Percentiles rank a stretch among this genome's conserved stretches.
phyloP scores from a whole-genome alignment of 2,113 vertebrate genomes.

The Ammodytes dubius region DNA sequence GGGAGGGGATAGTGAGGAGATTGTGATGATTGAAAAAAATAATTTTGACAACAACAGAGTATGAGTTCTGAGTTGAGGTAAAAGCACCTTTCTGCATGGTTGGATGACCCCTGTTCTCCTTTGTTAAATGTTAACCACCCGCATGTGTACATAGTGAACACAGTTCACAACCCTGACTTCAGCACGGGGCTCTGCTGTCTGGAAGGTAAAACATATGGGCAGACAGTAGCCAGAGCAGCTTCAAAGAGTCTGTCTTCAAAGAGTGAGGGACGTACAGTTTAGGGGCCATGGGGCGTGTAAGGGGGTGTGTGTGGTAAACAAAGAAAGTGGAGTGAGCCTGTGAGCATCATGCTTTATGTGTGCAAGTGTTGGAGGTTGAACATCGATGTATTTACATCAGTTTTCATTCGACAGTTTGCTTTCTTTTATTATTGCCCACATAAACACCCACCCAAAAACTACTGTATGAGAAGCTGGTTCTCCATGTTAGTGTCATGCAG shows the following conservation, averaged over 20 bases:
- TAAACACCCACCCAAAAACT: background rate
- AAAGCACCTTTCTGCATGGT: background rate
- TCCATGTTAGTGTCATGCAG: background rate
- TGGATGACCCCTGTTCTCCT: constrained; percentile 14
- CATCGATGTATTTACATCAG: background rate
- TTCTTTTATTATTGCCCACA: background rate
- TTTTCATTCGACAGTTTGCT: background rate
- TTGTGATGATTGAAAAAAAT: background rate
- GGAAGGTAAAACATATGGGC: background rate
- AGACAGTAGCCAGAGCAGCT: background rate
- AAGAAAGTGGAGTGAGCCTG: background rate
- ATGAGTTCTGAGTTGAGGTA: background rate
- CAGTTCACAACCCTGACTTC: constrained; percentile 28
- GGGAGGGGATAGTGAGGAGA: too few species aligned
- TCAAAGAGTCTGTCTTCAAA: background rate
- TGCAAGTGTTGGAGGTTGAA: background rate
- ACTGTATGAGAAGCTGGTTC: too few species aligned
- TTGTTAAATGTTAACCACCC: constrained; percentile 68
- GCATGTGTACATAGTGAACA: constrained; percentile 58
- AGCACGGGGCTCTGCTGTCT: background rate
- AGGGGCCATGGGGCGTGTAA: background rate
- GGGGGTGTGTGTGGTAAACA: constrained; percentile 17
- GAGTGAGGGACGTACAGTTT: background rate
- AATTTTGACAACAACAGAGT: too few species aligned
- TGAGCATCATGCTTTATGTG: background rate